phyloP scores from a whole-genome alignment of 2,797 vertebrate species.

The Brachyalestes nurse region DNA sequence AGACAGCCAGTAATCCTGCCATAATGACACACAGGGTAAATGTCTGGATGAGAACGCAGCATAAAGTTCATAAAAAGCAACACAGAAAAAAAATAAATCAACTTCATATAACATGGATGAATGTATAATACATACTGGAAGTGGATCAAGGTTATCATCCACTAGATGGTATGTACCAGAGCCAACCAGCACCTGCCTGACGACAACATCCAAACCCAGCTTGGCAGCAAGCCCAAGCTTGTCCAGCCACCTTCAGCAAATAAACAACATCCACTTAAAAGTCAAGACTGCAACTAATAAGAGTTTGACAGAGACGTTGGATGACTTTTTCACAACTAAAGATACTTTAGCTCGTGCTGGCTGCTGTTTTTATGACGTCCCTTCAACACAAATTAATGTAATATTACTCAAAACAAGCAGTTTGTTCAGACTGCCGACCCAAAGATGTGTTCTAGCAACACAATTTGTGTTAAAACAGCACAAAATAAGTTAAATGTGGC shows the following conservation, averaged over 20 bases:
- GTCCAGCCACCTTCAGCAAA: slow-evolving; percentile 90
- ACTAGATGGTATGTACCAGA: slow-evolving; percentile 91
- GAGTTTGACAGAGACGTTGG: not conserved
- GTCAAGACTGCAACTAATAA: not conserved
- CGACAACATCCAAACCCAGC: slow-evolving; percentile 88
- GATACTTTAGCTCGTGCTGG: too few relatives aligned
- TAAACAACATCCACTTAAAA: slow-evolving; percentile 9
- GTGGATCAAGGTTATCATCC: slow-evolving; percentile 86
- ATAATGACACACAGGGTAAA: slow-evolving; percentile 28
- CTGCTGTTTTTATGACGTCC: too few relatives aligned
- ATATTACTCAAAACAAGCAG: too few relatives aligned
- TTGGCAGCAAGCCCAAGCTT: slow-evolving; percentile 89
- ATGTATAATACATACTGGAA: slow-evolving; percentile 82
- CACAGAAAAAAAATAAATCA: not conserved
- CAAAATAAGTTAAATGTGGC: too few relatives aligned
- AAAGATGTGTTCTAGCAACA: not conserved
- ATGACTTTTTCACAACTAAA: too few relatives aligned
- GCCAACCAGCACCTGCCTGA: slow-evolving; percentile 92
- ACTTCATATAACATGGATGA: not conserved
- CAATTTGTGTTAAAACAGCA: too few relatives aligned
- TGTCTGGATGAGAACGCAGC: not conserved
- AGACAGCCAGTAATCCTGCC: slow-evolving; percentile 94
- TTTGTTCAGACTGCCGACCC: too few relatives aligned
- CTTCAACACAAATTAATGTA: too few relatives aligned
- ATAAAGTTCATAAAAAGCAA: not conserved